A percentile compares a stretch with the other conserved stretches of the same genome.
phyloP scores from a whole-genome alignment of 2,797 vertebrate genomes.

The Scarus forsteni region DNA sequence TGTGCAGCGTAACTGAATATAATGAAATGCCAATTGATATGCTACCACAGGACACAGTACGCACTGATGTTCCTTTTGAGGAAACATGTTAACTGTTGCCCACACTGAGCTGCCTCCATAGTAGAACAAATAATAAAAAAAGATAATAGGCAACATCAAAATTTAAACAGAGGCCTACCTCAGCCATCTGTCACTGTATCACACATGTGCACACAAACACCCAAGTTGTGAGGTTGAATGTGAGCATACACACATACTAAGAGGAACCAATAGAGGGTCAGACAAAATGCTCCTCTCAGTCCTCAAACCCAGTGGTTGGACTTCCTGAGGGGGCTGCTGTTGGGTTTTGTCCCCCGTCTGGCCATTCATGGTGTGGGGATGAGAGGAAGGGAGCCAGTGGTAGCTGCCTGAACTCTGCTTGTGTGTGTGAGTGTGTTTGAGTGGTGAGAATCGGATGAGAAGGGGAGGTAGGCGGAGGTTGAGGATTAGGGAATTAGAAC shows the following conservation, averaged over 20 bases:
- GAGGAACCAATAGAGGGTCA: constrained; percentile 50
- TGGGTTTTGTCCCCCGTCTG: constrained; percentile 80
- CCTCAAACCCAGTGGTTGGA: constrained; percentile 78
- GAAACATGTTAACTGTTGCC: too few relatives aligned
- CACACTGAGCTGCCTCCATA: too few relatives aligned
- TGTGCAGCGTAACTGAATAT: too few relatives aligned
- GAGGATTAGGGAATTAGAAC: constrained; percentile 88
- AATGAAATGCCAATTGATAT: too few relatives aligned
- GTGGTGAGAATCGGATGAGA: constrained; percentile 80
- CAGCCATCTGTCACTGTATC: constrained; percentile 33
- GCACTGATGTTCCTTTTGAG: too few relatives aligned
- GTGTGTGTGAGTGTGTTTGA: constrained; percentile 66
- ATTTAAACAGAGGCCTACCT: constrained; percentile 15
- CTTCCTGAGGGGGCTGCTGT: constrained; percentile 84
- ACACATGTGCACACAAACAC: constrained; percentile 10
- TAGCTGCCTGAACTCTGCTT: constrained; percentile 75
- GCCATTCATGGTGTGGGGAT: constrained; percentile 81
- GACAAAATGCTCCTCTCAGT: constrained; percentile 71
- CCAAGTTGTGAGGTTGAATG: not conserved
- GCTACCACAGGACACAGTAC: too few relatives aligned
- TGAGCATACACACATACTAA: constrained; percentile 15
- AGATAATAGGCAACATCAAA: not conserved
- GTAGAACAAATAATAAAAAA: too few relatives aligned
- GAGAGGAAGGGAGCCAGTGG: constrained; percentile 78
- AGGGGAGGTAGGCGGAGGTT: constrained; percentile 76